Evolutionary conservation across 2,888 invertebrate genomes (phyloP).

Genomic region (Callinectes sapidus): DNA sequence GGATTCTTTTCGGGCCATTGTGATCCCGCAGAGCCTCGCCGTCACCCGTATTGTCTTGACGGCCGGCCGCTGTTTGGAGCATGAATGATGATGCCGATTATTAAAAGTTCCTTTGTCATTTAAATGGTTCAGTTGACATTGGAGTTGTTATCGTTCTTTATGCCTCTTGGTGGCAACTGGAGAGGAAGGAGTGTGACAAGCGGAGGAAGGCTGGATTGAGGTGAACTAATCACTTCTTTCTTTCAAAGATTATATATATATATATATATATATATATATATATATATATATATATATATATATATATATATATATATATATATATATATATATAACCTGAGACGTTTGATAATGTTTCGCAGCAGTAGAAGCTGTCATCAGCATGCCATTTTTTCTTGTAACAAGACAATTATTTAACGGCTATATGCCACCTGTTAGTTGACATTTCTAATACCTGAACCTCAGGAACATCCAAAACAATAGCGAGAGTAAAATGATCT

Average conservation of each 20-base stretch:
- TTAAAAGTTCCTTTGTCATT: constrained; percentile 40
- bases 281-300: constrained; percentile 8
- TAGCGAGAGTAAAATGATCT: too few relatives aligned
- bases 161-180: neutral
- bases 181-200: neutral
- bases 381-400: neutral
- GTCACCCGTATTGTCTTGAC: constrained; percentile 41
- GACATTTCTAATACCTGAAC: too few relatives aligned
- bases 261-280: constrained; percentile 39
- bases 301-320: constrained; percentile 8
- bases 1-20: constrained; percentile 35
- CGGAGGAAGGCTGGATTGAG: neutral
- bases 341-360: neutral
- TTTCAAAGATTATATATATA: neutral
- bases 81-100: constrained; percentile 51
- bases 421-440: neutral
- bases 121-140: constrained; percentile 53
- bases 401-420: neutral
- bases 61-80: constrained; percentile 42
- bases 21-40: constrained; percentile 3
- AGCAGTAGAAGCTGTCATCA: neutral
- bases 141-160: constrained; percentile 52
- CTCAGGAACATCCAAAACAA: too few relatives aligned
- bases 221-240: neutral
- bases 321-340: constrained; percentile 3